Conservation (phyloP, 2,888 invertebrate genomes). For the Drosophila picticornis region DNA sequence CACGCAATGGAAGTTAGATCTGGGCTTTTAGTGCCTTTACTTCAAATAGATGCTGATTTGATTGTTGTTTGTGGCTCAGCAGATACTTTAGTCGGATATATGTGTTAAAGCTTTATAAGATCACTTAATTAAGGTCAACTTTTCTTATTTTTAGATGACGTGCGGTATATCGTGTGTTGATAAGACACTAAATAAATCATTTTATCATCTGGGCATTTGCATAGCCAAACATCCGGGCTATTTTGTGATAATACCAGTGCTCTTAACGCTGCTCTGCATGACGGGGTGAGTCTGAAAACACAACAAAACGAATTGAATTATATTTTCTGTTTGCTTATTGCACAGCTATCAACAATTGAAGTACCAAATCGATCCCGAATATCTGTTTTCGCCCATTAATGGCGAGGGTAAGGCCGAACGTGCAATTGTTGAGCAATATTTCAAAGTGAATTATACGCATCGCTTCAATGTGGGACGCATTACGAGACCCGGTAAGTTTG, state of each 20-base stretch:
- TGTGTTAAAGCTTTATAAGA: constrained; percentile 4
- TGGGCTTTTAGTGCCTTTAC: constrained; percentile 22
- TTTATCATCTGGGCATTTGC: constrained; percentile 91
- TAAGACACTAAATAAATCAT: constrained; percentile 91
- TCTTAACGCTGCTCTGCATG: constrained; percentile 92
- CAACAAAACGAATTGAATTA: background rate
- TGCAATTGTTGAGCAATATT: constrained; percentile 92
- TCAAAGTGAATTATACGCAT: constrained; percentile 95
- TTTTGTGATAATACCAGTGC: constrained; percentile 94
- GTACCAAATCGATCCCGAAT: constrained; percentile 97
- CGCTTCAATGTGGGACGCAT: constrained; percentile 94
- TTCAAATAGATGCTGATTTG: constrained; percentile 18
- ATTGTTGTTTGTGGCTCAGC: constrained; percentile 4
- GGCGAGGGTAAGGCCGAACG: constrained; percentile 94
- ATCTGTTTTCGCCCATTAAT: constrained; percentile 95
- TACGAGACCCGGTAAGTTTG: constrained; percentile 91
- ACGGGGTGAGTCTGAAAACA: constrained; percentile 87
- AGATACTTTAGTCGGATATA: background rate
- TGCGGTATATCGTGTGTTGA: constrained; percentile 91
- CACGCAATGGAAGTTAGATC: constrained; percentile 39
- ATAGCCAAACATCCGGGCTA: constrained; percentile 94
- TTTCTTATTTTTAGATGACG: constrained; percentile 88
- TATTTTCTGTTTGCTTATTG: constrained; percentile 12
- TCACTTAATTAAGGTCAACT: constrained; percentile 11
- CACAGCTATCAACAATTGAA: constrained; percentile 90